Evolutionary conservation across 2,797 vertebrate genomes (phyloP).

Genomic region (Spea hammondii): DNA sequence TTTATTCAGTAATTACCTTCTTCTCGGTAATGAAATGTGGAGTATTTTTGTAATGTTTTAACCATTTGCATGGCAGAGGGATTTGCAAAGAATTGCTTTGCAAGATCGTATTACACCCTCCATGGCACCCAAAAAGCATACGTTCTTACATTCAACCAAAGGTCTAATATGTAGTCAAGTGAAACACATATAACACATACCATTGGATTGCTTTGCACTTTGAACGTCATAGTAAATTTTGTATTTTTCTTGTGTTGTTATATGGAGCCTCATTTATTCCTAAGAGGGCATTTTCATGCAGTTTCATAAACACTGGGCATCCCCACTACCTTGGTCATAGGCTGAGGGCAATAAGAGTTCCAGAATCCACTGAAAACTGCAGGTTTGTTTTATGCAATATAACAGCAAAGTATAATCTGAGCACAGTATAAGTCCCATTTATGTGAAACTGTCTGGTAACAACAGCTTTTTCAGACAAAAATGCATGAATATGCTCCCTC

Average conservation of each 20-base stretch:
- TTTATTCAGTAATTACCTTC: slow-evolving; percentile 30
- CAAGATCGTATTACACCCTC: not conserved
- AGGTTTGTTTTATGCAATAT: not conserved
- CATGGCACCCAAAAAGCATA: slow-evolving; percentile 10
- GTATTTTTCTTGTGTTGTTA: no score
- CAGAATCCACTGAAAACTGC: slow-evolving; percentile 19
- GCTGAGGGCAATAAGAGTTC: not conserved
- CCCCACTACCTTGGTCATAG: no score
- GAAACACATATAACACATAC: not conserved
- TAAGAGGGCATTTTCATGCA: no score
- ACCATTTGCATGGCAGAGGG: not conserved
- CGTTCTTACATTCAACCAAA: slow-evolving; percentile 32
- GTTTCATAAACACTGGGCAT: no score
- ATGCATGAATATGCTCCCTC: slow-evolving; percentile 10
- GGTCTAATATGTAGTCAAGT: slow-evolving; percentile 31
- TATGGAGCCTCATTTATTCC: no score
- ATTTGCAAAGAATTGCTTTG: not conserved
- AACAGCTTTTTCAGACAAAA: not conserved
- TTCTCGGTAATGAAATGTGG: slow-evolving; percentile 20
- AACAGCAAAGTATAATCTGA: no score
- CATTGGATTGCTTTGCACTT: no score
- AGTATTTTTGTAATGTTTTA: not conserved
- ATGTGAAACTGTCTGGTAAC: no score
- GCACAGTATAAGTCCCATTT: no score
- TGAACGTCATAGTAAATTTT: no score